Evolutionary conservation across 2,797 vertebrate species (phyloP), one percentile per base, ranked within the genome.

Genomic region (Botia almorhae): DNA sequence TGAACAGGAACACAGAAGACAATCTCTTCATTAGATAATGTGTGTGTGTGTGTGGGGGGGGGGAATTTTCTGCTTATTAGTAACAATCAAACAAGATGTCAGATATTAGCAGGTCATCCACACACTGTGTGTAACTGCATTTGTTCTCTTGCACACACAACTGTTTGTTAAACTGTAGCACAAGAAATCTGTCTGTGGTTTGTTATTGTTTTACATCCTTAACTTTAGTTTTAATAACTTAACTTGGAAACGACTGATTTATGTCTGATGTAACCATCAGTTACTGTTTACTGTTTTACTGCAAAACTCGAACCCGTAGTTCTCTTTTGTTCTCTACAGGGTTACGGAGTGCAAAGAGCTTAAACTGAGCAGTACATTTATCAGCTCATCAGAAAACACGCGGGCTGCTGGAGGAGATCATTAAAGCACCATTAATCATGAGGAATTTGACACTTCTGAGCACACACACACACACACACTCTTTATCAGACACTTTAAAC

Each of bases 401-500:
- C 33, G 29, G 12, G n/a, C 10, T 29, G n/a, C 55, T 72, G 12
- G 69, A 56, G 8, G 16, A 0, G 51, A 71, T 56, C 29, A 39
- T 71, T 56, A 71, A 55, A 56, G 33, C 51, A 71, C 17, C 33
- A 71, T 56, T 39, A 39, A 71, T 55, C 29, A 21, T 39, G 29
- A 71, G 12, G 14, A 51, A 71, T 71, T 55, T 26, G 23, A 56
- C 26, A 26, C n/a, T n/a, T n/a, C 7, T 63, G 26, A 17, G 21
- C 53, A 48, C 55, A 11, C 53, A 6, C n/a, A 36, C 71, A 13
- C 51, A 33, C 77, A 56, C 26, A 12, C 76, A 70, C 36, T 65
- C 39, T n/a, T 68, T 63, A 73, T 74, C 55, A 12, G 29, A 77
- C 11, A 77, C 73, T 55, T 26, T 26, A 26, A 26, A 26, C 23